These are phyloP conservation scores for Arrhopalites spinosus DNA, from an alignment of 2,888 invertebrate species.

Conservation along the genomic window DNA sequence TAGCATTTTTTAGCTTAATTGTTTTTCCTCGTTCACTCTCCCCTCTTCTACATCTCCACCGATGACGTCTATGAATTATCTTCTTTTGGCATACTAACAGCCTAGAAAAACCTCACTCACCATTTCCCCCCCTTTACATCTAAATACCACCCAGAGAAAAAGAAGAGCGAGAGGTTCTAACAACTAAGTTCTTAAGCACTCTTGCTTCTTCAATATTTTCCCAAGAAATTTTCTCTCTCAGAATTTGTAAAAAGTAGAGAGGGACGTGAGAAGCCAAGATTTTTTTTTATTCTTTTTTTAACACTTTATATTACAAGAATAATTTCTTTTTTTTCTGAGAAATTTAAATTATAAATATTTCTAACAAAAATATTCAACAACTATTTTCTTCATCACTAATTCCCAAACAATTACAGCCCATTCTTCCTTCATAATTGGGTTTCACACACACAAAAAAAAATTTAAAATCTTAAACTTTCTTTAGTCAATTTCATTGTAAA, in stretches of 20 bases:
- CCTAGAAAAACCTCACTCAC: neutral
- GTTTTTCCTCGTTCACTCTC: constrained; percentile 42
- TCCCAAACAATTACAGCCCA: no score
- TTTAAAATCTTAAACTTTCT: no score
- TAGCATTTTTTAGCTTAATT: constrained; percentile 48
- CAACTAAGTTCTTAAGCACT: neutral
- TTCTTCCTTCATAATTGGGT: no score
- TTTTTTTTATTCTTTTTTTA: no score
- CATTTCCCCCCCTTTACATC: neutral
- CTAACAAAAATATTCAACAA: no score
- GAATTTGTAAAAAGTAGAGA: neutral
- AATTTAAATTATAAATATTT: no score
- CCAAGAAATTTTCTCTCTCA: neutral
- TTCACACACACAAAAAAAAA: no score
- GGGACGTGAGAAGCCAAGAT: no score
- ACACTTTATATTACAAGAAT: no score
- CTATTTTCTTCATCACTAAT: no score
- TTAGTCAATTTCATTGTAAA: no score
- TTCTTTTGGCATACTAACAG: constrained; percentile 29
- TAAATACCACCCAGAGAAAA: neutral
- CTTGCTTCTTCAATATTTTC: neutral
- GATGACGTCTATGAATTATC: constrained; percentile 38
- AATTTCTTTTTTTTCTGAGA: no score
- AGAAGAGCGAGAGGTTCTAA: neutral
- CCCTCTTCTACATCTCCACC: neutral